phyloP scores from a whole-genome alignment of 2,113 vertebrate genomes.

The Carettochelys insculpta region DNA sequence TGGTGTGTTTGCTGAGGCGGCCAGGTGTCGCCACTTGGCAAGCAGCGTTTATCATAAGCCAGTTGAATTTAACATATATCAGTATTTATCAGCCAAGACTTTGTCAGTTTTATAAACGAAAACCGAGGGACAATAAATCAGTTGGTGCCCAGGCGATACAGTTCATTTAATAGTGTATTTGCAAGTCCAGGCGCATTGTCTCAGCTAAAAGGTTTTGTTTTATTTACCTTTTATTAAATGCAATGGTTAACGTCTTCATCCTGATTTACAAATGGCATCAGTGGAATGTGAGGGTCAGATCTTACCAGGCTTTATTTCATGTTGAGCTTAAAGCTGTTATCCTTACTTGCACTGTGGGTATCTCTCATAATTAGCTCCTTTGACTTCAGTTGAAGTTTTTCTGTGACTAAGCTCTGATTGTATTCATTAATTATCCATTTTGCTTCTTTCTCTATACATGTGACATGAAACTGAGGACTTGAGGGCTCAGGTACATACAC shows the following conservation, averaged over 20 bases:
- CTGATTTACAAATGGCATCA: background rate
- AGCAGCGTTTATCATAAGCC: conserved; percentile 82
- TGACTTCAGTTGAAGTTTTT: background rate
- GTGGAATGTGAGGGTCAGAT: background rate
- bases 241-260: background rate
- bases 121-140: conserved; percentile 76
- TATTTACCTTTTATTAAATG: conserved; percentile 12
- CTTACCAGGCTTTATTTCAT: background rate
- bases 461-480: background rate
- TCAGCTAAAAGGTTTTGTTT: conserved; percentile 2
- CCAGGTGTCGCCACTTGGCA: conserved; percentile 84
- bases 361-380: background rate
- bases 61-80: conserved; percentile 83
- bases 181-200: conserved; percentile 27
- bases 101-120: conserved; percentile 85
- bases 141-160: conserved; percentile 40
- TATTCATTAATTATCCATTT: background rate
- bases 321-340: background rate
- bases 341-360: background rate
- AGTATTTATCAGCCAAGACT: conserved; percentile 80
- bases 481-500: background rate
- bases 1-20: conserved; percentile 78
- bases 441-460: background rate
- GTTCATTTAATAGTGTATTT: conserved; percentile 33
- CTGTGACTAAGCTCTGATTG: background rate